Conservation (phyloP, 2,888 invertebrate species). For the Parnassius mnemosyne region DNA sequence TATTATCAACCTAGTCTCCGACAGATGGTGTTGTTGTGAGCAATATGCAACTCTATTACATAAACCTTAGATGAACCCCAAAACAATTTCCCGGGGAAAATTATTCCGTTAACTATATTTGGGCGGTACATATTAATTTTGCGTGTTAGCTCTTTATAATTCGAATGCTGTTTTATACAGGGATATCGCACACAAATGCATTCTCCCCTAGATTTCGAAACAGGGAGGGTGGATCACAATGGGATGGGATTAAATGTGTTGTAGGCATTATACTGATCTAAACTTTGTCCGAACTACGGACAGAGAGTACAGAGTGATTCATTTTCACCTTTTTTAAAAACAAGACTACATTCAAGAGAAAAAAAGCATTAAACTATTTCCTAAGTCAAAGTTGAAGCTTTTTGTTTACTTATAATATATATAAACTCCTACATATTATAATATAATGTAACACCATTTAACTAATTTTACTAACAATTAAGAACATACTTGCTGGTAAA, state of each 20-base stretch:
- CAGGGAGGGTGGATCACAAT: slow-evolving; percentile 56
- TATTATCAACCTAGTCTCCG: slow-evolving; percentile 40
- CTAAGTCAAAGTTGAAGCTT: too few relatives aligned
- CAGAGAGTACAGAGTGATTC: slow-evolving; percentile 18
- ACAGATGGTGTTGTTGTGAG: slow-evolving; percentile 39
- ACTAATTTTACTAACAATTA: too few relatives aligned
- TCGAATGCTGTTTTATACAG: slow-evolving; percentile 33
- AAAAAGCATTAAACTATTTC: too few relatives aligned
- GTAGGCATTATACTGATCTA: slow-evolving; percentile 67
- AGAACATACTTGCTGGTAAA: too few relatives aligned
- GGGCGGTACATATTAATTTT: slow-evolving; percentile 72
- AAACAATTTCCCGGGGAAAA: slow-evolving; percentile 46
- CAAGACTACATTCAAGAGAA: too few relatives aligned
- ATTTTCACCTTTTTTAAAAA: background rate
- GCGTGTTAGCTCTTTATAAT: slow-evolving; percentile 58
- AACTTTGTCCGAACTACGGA: slow-evolving; percentile 41
- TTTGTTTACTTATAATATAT: too few relatives aligned
- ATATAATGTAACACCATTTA: too few relatives aligned
- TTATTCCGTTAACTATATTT: slow-evolving; percentile 66
- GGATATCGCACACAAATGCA: slow-evolving; percentile 35
- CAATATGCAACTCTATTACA: slow-evolving; percentile 42
- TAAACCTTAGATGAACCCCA: slow-evolving; percentile 37
- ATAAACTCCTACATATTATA: too few relatives aligned
- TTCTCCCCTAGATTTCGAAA: slow-evolving; percentile 40
- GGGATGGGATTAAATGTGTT: slow-evolving; percentile 74